Conservation (phyloP, 2,888 invertebrate genomes). For the Cerastis rubricosa region DNA sequence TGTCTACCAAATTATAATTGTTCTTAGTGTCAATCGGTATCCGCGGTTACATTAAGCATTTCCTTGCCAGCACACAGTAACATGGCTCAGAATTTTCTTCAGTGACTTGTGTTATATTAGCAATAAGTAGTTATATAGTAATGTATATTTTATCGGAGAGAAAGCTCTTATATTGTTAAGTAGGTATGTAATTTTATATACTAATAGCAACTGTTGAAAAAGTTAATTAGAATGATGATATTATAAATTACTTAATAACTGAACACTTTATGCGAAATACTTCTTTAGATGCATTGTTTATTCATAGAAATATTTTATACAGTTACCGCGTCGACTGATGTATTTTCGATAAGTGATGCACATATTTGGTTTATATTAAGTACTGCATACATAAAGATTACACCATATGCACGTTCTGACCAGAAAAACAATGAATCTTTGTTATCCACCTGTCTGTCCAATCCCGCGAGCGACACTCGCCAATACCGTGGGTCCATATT, state of each 20-base stretch:
- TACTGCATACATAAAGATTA: slow-evolving; percentile 28
- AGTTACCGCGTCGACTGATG: slow-evolving; percentile 52
- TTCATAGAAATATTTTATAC: slow-evolving; percentile 56
- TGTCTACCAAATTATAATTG: slow-evolving; percentile 58
- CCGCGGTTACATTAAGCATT: slow-evolving; percentile 53
- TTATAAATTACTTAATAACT: slow-evolving; percentile 64
- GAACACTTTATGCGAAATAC: slow-evolving; percentile 61
- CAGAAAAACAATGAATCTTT: neutral
- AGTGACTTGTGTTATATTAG: slow-evolving; percentile 77
- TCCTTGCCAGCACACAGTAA: slow-evolving; percentile 75
- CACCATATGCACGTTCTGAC: neutral
- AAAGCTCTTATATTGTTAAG: slow-evolving; percentile 71
- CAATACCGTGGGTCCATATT: no score
- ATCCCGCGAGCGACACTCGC: no score
- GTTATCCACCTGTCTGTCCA: no score
- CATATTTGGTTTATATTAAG: slow-evolving; percentile 36
- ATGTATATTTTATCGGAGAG: slow-evolving; percentile 74
- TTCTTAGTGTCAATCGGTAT: slow-evolving; percentile 74
- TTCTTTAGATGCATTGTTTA: slow-evolving; percentile 60
- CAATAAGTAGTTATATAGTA: slow-evolving; percentile 78
- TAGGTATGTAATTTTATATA: slow-evolving; percentile 67
- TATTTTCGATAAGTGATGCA: slow-evolving; percentile 47
- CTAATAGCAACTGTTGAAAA: slow-evolving; percentile 68
- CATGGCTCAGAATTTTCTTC: slow-evolving; percentile 72
- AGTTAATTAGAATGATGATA: slow-evolving; percentile 65